These are phyloP conservation scores for Octomys mimax DNA, from an alignment of 2,797 vertebrate genomes.

Conservation along the genomic window DNA sequence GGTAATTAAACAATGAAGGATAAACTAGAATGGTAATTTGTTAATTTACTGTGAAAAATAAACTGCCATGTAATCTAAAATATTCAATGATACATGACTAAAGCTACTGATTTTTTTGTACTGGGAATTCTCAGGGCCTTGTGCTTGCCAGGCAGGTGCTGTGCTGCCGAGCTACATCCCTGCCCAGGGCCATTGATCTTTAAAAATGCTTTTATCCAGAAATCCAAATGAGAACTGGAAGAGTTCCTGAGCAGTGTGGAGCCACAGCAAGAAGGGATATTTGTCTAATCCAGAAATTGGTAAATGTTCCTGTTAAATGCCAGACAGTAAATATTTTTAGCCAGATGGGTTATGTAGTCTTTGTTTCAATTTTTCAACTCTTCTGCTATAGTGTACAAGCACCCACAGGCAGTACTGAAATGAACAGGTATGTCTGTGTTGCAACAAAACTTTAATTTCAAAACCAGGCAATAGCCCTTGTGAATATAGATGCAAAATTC, in stretches of 20 bases:
- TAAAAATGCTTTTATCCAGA: neutral
- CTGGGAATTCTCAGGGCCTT: too few species aligned
- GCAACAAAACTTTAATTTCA: neutral
- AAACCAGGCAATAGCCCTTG: neutral
- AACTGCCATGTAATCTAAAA: conserved; percentile 45
- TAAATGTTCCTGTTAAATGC: neutral
- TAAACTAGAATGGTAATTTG: conserved; percentile 58
- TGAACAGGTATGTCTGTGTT: neutral
- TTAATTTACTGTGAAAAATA: conserved; percentile 57
- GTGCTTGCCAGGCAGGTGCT: too few species aligned
- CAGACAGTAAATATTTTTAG: conserved; percentile 5
- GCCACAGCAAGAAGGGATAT: neutral
- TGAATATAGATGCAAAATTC: neutral
- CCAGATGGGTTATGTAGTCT: neutral
- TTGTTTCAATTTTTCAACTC: neutral
- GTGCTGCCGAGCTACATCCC: too few species aligned
- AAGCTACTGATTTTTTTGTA: too few species aligned
- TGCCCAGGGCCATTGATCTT: neutral
- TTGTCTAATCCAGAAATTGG: neutral
- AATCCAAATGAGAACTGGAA: conserved; percentile 29
- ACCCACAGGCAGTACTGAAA: neutral
- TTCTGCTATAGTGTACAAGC: neutral
- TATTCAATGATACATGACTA: neutral
- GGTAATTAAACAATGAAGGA: conserved; percentile 20
- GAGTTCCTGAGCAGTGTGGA: neutral